Evolutionary conservation across 2,113 vertebrate species (phyloP).

Genomic region (Myrmecophaga tridactyla): DNA sequence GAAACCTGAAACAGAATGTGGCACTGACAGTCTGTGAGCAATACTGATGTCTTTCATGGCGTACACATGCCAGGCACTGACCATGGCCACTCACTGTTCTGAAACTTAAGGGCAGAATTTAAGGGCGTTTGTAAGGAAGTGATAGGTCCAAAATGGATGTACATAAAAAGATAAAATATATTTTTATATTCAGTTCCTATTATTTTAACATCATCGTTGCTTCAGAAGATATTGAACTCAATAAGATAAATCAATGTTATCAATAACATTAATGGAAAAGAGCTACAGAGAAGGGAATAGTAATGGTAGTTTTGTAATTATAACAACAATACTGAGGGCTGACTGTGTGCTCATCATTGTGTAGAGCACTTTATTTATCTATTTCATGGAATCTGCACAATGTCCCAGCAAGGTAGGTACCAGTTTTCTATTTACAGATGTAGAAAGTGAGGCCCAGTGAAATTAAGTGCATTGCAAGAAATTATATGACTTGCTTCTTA

Average conservation of each 20-base stretch:
- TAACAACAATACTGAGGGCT: background rate
- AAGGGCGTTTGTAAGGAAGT: background rate
- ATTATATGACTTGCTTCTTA: background rate
- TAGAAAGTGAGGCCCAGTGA: background rate
- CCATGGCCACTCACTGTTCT: background rate
- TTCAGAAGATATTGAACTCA: background rate
- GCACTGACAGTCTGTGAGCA: background rate
- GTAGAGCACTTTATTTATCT: background rate
- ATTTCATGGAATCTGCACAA: slow-evolving; percentile 8
- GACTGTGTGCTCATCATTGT: background rate
- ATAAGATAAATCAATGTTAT: background rate
- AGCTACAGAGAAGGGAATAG: background rate
- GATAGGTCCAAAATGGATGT: background rate
- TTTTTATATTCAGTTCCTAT: slow-evolving; percentile 21
- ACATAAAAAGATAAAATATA: background rate
- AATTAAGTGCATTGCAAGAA: background rate
- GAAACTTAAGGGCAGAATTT: background rate
- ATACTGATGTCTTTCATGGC: background rate
- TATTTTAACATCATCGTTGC: slow-evolving; percentile 18
- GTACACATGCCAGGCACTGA: background rate
- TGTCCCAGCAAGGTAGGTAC: background rate
- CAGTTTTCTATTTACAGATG: background rate
- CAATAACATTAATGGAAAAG: background rate
- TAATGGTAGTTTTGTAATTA: background rate
- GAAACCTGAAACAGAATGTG: background rate